Evolutionary conservation across 2,113 vertebrate species (phyloP), one percentile per base, ranked within the genome.

Genomic region (Zootoca vivipara): DNA sequence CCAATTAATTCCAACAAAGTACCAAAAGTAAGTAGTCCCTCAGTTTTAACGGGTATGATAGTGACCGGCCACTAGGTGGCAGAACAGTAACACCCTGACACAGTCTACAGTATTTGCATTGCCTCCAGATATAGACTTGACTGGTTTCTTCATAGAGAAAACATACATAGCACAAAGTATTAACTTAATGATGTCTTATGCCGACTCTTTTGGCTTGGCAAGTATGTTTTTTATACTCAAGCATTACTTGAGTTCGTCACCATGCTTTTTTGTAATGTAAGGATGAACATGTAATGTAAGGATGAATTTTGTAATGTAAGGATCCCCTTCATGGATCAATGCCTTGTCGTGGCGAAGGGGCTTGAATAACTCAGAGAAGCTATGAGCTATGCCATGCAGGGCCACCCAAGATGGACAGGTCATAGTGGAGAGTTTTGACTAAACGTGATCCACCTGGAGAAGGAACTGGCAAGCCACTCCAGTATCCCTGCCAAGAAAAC

Each of bases 81-180:
- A 77, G 56, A 64, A 20, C 56, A 77, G 46, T 56, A 64, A 2
- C 73, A 78, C 58, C 33, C 38, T 85, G 58, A 42, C 24, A 3
- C 16, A 65, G 13, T 65, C 16, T 15, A n/a, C n/a, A n/a, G n/a
- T n/a, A 74, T 42, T 82, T 24, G 30, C 10, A 46, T 40, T n/a
- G 8, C 3, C 70, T 85, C 24, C 52, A 22, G 40, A 12, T 28
- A 18, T 46, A 46, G 33, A 42, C 10, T 12, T 16, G 5, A 15
- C 6, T 8, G 28, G 4, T 33, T 38, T 20, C 80, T 91, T 56
- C n/a, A 72, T 83, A 12, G 0, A 1, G 22, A 73, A 28, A 4
- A 7, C 79, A 62, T 56, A 40, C 58, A 62, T 1, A 62, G 1
- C 26, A 6, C 0, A 10, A 70, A 7, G 42, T 0, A 0, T 1